Conservation (phyloP, 2,797 vertebrate genomes). For the Acanthurus leucopareius region DNA sequence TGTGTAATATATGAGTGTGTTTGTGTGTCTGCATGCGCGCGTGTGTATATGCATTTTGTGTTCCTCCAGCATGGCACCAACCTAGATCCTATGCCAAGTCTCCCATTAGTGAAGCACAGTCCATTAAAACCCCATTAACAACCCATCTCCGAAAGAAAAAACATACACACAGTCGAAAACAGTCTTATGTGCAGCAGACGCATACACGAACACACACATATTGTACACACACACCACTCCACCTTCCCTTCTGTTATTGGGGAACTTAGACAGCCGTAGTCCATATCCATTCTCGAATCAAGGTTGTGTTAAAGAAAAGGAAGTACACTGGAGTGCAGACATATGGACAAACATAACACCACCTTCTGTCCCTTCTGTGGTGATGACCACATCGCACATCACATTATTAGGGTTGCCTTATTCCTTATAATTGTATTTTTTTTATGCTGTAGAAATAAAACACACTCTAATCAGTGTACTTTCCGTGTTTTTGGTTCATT, state of each 20-base stretch:
- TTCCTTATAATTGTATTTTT: background rate
- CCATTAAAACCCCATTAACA: constrained; percentile 85
- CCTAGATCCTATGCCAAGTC: constrained; percentile 77
- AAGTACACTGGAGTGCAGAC: constrained; percentile 38
- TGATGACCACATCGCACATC: constrained; percentile 11
- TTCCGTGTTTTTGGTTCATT: constrained; percentile 20
- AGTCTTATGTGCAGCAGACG: constrained; percentile 14
- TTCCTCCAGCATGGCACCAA: constrained; percentile 64
- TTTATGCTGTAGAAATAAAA: constrained; percentile 16
- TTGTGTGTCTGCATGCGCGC: constrained; percentile 17
- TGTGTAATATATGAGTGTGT: constrained; percentile 24
- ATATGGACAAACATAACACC: constrained; percentile 56
- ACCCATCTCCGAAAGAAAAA: constrained; percentile 44
- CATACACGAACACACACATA: constrained; percentile 14
- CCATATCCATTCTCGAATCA: constrained; percentile 50
- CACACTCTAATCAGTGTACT: background rate
- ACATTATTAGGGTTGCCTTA: background rate
- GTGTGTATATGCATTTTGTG: constrained; percentile 44
- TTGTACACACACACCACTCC: constrained; percentile 7
- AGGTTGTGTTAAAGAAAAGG: constrained; percentile 50
- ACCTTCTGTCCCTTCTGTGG: constrained; percentile 38
- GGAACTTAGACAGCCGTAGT: constrained; percentile 43
- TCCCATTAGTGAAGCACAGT: constrained; percentile 80
- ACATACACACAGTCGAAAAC: constrained; percentile 34
- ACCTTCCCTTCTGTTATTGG: constrained; percentile 52